Evolutionary conservation across 2,888 invertebrate genomes (phyloP).

Genomic region (Caenorhabditis auriculariae): DNA sequence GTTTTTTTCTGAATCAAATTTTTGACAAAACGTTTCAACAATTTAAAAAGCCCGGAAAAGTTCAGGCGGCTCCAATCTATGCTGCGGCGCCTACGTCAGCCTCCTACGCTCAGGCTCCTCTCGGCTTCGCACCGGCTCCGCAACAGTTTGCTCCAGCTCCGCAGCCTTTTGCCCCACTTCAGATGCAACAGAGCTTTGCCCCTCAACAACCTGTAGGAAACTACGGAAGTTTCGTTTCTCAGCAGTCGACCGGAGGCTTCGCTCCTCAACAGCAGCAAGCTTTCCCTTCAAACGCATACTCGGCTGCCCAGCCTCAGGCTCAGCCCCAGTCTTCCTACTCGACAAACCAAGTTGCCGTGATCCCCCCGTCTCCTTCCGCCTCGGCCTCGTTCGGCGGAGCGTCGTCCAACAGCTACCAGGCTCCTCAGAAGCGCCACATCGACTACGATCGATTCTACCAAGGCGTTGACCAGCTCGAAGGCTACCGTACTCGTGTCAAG

Average conservation of each 20-base stretch:
- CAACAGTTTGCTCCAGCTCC: too few relatives aligned
- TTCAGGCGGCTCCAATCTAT: constrained; percentile 12
- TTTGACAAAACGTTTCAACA: too few relatives aligned
- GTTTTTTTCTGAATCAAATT: too few relatives aligned
- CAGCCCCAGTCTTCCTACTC: neutral
- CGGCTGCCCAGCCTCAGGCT: constrained; percentile 1
- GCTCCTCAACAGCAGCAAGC: neutral
- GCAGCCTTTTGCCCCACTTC: too few relatives aligned
- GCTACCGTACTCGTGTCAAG: constrained; percentile 24
- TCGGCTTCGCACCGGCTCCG: too few relatives aligned
- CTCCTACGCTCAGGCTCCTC: neutral
- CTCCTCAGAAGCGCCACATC: constrained; percentile 22
- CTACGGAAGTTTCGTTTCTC: neutral
- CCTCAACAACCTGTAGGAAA: neutral
- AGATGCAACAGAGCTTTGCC: too few relatives aligned
- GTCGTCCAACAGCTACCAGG: too few relatives aligned
- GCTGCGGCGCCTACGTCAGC: constrained; percentile 7
- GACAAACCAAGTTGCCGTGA: constrained; percentile 11
- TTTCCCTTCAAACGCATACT: constrained; percentile 9
- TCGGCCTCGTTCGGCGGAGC: constrained; percentile 1
- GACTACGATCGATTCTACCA: constrained; percentile 11
- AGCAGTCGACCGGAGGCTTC: constrained; percentile 1
- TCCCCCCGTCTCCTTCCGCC: constrained; percentile 17
- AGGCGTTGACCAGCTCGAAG: constrained; percentile 23
- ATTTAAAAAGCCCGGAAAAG: too few relatives aligned